A percentile compares a stretch with the other conserved stretches of the same genome.
These are phyloP conservation scores for Coptodon rendalli DNA, from an alignment of 2,113 vertebrate species.

Conservation along the genomic window DNA sequence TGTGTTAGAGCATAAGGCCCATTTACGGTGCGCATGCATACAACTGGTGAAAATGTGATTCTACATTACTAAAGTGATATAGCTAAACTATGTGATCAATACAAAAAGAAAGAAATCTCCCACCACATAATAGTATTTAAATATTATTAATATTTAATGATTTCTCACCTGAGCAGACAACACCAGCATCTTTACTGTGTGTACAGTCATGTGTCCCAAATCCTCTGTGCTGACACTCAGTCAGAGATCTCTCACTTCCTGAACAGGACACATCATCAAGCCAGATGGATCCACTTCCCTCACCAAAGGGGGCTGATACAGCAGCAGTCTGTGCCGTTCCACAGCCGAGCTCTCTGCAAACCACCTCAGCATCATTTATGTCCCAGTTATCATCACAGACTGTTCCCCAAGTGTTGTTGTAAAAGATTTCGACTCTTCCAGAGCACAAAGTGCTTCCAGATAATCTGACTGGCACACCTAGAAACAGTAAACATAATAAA, in stretches of 20 bases:
- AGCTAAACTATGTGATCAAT: not conserved
- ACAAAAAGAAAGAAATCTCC: not conserved
- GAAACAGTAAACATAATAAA: fast-evolving
- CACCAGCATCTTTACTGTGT: not conserved
- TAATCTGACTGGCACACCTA: not conserved
- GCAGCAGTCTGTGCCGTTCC: not conserved
- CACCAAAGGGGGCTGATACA: not conserved
- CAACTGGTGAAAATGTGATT: not conserved
- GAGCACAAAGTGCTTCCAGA: not conserved
- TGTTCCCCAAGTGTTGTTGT: no score
- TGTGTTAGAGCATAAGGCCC: not conserved
- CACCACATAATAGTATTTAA: not conserved
- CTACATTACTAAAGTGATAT: not conserved
- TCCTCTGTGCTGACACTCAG: not conserved
- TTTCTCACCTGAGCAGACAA: not conserved
- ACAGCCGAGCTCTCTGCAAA: not conserved
- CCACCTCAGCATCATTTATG: no score
- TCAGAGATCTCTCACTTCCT: not conserved
- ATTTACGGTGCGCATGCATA: not conserved
- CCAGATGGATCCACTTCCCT: not conserved
- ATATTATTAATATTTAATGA: not conserved
- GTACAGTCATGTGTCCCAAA: not conserved
- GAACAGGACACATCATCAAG: not conserved
- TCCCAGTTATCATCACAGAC: not conserved
- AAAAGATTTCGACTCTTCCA: no score